These are phyloP conservation scores for Kobus ellipsiprymnus DNA, from an alignment of 2,113 vertebrate species.

Conservation along the genomic window DNA sequence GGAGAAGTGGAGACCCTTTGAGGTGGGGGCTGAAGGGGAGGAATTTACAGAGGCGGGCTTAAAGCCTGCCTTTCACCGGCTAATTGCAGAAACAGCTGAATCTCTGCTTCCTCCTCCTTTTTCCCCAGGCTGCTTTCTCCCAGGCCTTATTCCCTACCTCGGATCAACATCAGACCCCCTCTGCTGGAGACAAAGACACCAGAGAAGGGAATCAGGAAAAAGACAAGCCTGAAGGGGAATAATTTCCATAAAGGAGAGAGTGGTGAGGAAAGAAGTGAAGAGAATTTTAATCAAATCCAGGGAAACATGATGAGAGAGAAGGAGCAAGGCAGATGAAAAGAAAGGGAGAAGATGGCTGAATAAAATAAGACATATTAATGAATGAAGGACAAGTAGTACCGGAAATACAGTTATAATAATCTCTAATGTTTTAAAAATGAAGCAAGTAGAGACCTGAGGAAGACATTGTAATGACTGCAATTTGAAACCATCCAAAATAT, in stretches of 20 bases:
- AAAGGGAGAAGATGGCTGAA: not conserved
- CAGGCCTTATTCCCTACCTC: not conserved
- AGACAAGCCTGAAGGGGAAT: not conserved
- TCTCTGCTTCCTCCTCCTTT: not conserved
- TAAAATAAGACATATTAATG: not conserved
- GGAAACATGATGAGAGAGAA: not conserved
- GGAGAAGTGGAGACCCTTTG: not conserved
- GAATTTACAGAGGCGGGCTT: not conserved
- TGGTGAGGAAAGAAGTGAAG: not conserved
- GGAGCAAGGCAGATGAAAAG: not conserved
- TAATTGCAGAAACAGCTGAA: conserved; percentile 7
- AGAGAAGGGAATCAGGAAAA: not conserved
- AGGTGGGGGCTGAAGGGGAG: not conserved
- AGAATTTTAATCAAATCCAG: not conserved
- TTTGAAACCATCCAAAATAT: not conserved
- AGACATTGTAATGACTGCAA: not conserved
- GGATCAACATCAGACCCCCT: not conserved
- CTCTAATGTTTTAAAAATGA: not conserved
- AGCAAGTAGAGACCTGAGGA: not conserved
- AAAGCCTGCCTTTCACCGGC: not conserved
- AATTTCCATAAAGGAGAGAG: not conserved
- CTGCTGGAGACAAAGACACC: conserved; percentile 39
- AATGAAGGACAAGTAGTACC: not conserved
- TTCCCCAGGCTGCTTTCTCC: not conserved
- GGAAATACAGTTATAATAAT: not conserved